Evolutionary conservation across 2,797 vertebrate species (phyloP), one percentile per base, ranked within the genome.

Genomic region (Enteromius fasciolatus): DNA sequence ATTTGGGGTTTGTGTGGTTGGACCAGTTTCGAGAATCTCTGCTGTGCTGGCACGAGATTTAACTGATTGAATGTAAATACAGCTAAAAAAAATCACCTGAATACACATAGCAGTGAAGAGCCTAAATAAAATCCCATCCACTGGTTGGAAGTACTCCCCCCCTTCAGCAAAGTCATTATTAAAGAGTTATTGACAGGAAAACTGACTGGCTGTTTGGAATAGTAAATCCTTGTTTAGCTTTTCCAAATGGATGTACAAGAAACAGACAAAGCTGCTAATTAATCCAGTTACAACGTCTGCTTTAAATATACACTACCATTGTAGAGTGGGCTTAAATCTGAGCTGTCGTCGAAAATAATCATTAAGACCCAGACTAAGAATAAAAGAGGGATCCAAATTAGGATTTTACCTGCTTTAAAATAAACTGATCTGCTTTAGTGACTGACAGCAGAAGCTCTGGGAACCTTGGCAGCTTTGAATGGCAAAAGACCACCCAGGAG

Each of bases 221-320:
- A 50, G 57, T 12, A 64, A 63, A 64, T 41, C 70, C 46, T 36
- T 28, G n/a, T 54, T 74, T 39, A 64, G n/a, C 76, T 78, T 50
- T 78, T 64, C 14, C 31, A 81, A 64, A 48, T 52, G 10, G 31
- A 64, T 39, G 59, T 20, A 52, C 44, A 66, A 81, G 39, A 61
- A 73, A 73, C 68, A 75, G 59, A 50, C 20, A 50, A 61, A 63
- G 54, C 28, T 50, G 28, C 15, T 66, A 66, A 75, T 81, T 75
- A 67, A 81, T 81, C 80, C n/a, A 66, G 70, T 81, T 75, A 74
- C 31, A 44, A 25, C 41, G 59, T 66, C 59, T 66, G 70, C 59
- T 74, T 48, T 66, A 81, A 64, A 81, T 66, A 75, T 25, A 54
- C 44, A 10, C 7, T 50, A 52, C 31, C 44, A 36, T 39, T 66